Evolutionary conservation across 2,888 invertebrate species (phyloP), one percentile per base, ranked within the genome.

Genomic region (Papilio demoleus): DNA sequence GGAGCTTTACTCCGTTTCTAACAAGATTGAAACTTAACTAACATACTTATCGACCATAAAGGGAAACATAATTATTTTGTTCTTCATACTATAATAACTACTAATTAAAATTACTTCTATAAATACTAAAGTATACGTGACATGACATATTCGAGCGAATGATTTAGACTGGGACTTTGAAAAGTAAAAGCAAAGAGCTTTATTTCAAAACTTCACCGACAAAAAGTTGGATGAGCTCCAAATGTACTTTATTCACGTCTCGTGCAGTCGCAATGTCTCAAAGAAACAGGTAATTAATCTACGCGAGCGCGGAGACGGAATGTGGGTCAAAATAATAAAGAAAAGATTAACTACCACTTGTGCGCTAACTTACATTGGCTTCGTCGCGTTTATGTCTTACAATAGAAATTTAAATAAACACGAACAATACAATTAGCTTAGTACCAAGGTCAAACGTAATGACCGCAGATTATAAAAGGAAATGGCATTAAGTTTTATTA

Each of bases 21-120:
- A 88, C 85, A 85, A 86, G 86, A 88, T 88, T 86, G 83, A 76
- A 82, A 75, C 76, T 73, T 78, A 74, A 79, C 78, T 84, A 83
- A 76, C 73, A 76, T 77, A 70, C 72, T 56, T 61, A 74, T 76
- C 78, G 70, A 71, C 75, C 73, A 69, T 75, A 72, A 73, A 70
- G 71, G 70, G 67, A 61, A 45, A 36, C 40, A 34, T 22, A 59
- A 60, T 64, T 64, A 64, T 40, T 64, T 60, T 62, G n/a, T 36
- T 17, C 27, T 56, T 40, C 31, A 31, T 27, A 31, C 53, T 31
- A 17, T 56, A 56, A n/a, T 31, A 17, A 31, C n/a, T 31, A 17
- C 17, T 31, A 56, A 17, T 56, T 31, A 56, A 56, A 56, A 31
- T 31, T 31, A 53, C 4, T 31, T 53, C 2, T 17, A 4, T 3